Percentiles rank a stretch among this genome's conserved stretches.
These are phyloP conservation scores for Fragum fragum DNA, from an alignment of 2,888 invertebrate genomes.

Conservation along the genomic window DNA sequence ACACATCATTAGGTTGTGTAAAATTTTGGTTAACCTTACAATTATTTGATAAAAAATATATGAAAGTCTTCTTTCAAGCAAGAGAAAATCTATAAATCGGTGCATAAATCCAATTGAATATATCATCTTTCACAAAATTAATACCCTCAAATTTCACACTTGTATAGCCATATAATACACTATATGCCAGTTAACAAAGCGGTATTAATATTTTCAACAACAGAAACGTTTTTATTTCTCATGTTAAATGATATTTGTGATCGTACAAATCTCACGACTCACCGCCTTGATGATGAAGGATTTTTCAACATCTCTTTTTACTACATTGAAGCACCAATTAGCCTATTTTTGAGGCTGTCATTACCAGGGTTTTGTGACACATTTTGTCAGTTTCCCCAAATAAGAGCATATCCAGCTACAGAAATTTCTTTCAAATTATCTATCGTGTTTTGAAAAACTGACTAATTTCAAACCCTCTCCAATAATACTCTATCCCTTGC, in stretches of 20 bases:
- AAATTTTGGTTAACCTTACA: too few species aligned
- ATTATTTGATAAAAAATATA: too few species aligned
- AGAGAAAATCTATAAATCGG: not conserved
- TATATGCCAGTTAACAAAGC: not conserved
- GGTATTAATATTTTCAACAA: not conserved
- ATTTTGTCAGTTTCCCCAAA: not conserved
- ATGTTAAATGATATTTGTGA: slow-evolving; percentile 11
- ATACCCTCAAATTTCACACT: not conserved
- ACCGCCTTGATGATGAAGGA: slow-evolving; percentile 16
- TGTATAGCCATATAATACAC: not conserved
- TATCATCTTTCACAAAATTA: slow-evolving; percentile 5
- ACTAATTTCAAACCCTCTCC: too few species aligned
- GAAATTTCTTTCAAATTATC: too few species aligned
- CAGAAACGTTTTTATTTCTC: not conserved
- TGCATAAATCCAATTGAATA: not conserved
- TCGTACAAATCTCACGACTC: slow-evolving; percentile 23
- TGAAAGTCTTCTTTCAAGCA: too few species aligned
- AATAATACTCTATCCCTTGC: too few species aligned
- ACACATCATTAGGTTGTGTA: too few species aligned
- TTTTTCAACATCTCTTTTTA: slow-evolving; percentile 13
- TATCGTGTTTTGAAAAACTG: too few species aligned
- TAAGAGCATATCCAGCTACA: too few species aligned
- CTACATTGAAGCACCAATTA: not conserved
- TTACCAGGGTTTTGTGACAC: not conserved
- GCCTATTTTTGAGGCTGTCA: not conserved